phyloP scores from a whole-genome alignment of 2,113 vertebrate species.

The Heterochromis multidens region DNA sequence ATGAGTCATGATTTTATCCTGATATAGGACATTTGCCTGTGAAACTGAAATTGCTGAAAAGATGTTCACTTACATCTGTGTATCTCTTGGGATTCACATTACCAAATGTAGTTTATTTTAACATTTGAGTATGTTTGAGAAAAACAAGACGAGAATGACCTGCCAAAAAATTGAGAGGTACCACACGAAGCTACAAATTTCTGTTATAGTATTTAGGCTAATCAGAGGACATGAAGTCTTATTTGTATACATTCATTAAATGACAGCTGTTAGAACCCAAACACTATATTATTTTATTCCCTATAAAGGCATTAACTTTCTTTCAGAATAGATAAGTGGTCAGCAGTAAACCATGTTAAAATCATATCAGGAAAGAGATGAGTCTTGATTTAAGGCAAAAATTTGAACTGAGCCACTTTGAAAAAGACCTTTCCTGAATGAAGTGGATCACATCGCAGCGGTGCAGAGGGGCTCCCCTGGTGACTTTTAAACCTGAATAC shows the following conservation, averaged over 20 bases:
- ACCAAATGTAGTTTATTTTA: background rate
- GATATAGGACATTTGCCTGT: too few relatives aligned
- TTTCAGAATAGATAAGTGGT: too few relatives aligned
- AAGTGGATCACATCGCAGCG: too few relatives aligned
- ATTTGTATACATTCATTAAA: background rate
- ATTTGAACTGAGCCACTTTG: too few relatives aligned
- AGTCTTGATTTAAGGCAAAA: too few relatives aligned
- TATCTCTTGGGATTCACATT: background rate
- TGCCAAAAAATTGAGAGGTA: background rate
- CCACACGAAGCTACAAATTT: background rate
- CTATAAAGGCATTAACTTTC: background rate
- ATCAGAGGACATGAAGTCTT: background rate
- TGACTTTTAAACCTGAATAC: too few relatives aligned
- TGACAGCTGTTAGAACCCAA: background rate
- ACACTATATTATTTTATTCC: background rate
- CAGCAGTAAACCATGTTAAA: background rate
- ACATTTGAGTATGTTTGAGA: background rate
- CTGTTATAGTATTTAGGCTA: background rate
- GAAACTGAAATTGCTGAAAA: background rate
- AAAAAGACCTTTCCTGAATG: too few relatives aligned
- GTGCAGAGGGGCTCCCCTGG: too few relatives aligned
- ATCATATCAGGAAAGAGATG: too few relatives aligned
- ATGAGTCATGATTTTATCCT: background rate
- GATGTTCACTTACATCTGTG: background rate
- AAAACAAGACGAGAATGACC: background rate